Percentiles rank a stretch among this genome's conserved stretches.
Evolutionary conservation across 2,113 vertebrate species (phyloP).

Genomic region (Gracilinanus agilis): DNA sequence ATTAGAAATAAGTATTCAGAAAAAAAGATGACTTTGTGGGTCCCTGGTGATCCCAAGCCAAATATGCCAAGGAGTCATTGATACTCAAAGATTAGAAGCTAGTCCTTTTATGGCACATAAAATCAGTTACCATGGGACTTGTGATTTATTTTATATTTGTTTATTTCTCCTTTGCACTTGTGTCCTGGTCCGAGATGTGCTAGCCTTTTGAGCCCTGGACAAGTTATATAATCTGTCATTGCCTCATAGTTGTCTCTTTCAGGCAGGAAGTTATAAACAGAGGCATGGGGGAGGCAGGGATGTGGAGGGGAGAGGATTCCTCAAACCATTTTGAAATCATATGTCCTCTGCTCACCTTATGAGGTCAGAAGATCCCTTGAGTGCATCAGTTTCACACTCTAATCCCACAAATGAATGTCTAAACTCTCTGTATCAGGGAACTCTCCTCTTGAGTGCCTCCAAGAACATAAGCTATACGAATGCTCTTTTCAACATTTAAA

Average conservation of each 20-base stretch:
- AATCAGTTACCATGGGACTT: background rate
- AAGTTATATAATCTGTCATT: background rate
- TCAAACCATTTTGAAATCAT: background rate
- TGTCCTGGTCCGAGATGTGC: background rate
- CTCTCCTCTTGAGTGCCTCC: background rate
- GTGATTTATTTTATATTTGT: background rate
- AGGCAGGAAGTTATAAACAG: background rate
- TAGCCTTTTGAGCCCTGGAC: background rate
- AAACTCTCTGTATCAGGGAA: background rate
- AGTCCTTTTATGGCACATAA: background rate
- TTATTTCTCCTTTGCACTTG: background rate
- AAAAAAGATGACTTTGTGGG: background rate
- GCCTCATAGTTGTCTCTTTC: background rate
- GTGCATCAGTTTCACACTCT: background rate
- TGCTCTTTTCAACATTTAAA: background rate
- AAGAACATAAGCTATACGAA: background rate
- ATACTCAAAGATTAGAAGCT: background rate
- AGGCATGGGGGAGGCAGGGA: background rate
- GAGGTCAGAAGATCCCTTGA: background rate
- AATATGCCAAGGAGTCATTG: background rate
- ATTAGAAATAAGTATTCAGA: background rate
- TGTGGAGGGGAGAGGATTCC: background rate
- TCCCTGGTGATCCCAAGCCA: background rate
- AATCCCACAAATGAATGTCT: background rate
- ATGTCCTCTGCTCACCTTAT: background rate